Conservation (phyloP, 2,113 vertebrate genomes). For the Zapus hudsonius region DNA sequence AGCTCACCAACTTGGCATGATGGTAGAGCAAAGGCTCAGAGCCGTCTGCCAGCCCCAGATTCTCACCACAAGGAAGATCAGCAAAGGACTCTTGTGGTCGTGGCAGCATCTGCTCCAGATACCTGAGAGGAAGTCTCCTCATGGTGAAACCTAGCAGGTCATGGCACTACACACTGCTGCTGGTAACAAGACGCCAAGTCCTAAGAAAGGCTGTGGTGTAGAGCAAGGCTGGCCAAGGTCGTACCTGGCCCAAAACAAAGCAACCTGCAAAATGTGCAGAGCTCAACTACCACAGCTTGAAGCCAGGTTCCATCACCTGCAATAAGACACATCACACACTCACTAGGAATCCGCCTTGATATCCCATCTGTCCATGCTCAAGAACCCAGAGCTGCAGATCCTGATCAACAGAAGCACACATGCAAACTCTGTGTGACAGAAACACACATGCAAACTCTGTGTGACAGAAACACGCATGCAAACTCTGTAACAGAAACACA, state of each 20-base stretch:
- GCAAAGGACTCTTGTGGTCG: not conserved
- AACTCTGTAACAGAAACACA: not conserved
- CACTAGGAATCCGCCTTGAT: not conserved
- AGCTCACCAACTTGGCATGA: constrained; percentile 59
- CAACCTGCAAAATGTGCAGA: not conserved
- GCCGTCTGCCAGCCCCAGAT: not conserved
- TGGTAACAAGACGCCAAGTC: not conserved
- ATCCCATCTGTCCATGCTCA: not conserved
- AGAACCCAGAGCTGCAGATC: not conserved
- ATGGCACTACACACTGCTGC: not conserved
- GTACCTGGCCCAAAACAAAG: not conserved
- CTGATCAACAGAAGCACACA: not conserved
- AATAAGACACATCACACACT: not conserved
- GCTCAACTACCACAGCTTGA: not conserved
- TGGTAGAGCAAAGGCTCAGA: constrained; percentile 15
- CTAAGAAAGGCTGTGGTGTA: not conserved
- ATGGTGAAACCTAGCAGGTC: not conserved
- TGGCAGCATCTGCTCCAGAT: constrained; percentile 55
- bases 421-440: too few species aligned
- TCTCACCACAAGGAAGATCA: constrained; percentile 53
- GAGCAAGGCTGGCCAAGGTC: not conserved
- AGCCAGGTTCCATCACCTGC: not conserved
- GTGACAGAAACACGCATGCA: not conserved
- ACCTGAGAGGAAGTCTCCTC: constrained; percentile 57
- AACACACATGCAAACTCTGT: too few species aligned